Base-by-base conservation (phyloP, 2,888 invertebrate species). In the Hydriomena furcata region DNA sequence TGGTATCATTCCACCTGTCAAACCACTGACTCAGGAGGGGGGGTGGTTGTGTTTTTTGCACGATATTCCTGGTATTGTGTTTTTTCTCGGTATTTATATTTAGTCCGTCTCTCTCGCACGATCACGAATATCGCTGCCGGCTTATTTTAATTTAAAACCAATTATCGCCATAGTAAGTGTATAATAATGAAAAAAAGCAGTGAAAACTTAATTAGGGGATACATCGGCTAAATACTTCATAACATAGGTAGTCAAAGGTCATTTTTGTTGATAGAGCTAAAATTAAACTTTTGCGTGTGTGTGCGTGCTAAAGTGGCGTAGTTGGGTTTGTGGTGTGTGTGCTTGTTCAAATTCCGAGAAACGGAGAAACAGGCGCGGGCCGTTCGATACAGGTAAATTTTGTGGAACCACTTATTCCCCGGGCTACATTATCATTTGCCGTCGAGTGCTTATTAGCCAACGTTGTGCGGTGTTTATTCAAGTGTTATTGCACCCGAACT, bases 311-410 rank as follows among this genome's bases (percentile, higher is more conserved):
- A 8, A 36, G 31, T 36, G 7, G 6, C 49, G 65, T 66, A 38
- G 37, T 47, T 47, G 40, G 30, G 56, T 52, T 66, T 52, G 48
- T 58, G 52, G 71, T 73, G 74, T 78, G 76, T 68, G 74, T 83
- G 72, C 68, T 80, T 72, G 81, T 80, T 79, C 75, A 72, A 84
- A 70, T 88, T 87, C 87, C 78, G 49, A 73, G 87, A 88, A 88
- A 70, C 77, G n/a, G 57, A 46, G 57, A 58, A 59, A 46, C 41
- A 45, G 48, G 58, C 48, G 55, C 13, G 61, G n/a, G n/a, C n/a
- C 78, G 82, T 66, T 83, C 81, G 62, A 83, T 82, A 79, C 76
- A 79, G 79, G 77, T 79, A 77, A 74, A 73, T 58, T 45, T 68
- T 52, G 51, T 50, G 52, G 42, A 45, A 43, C 21, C 34, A 25